These are phyloP conservation scores for Brachionichthys hirsutus DNA, from an alignment of 2,113 vertebrate species.

Conservation along the genomic window DNA sequence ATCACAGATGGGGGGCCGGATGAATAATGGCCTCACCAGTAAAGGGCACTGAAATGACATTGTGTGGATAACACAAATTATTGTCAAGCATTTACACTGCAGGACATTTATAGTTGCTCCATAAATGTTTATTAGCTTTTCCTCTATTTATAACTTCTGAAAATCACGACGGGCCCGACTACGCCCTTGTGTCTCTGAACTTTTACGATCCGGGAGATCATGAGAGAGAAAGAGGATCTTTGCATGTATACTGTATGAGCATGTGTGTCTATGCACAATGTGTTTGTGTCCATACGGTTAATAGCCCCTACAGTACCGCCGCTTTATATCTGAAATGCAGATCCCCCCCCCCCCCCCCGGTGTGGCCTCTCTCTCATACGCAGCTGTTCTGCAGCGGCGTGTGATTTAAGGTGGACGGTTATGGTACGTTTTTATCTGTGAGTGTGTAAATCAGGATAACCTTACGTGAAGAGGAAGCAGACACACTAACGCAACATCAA, in stretches of 20 bases:
- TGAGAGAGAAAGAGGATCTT: conserved; percentile 50
- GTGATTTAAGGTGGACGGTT: conserved; percentile 79
- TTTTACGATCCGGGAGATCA: conserved; percentile 70
- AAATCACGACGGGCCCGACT: conserved; percentile 68
- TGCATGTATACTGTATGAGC: conserved; percentile 39
- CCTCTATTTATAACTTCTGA: conserved; percentile 81
- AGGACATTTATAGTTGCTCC: conserved; percentile 73
- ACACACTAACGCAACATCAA: conserved; percentile 34
- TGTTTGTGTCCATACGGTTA: conserved; percentile 1
- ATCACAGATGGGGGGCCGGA: conserved; percentile 20
- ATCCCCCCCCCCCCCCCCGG: neutral
- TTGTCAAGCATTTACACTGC: conserved; percentile 74
- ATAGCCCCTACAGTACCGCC: conserved; percentile 8
- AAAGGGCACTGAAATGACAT: conserved; percentile 77
- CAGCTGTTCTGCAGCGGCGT: conserved; percentile 25
- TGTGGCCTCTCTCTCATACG: neutral
- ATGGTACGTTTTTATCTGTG: conserved; percentile 81
- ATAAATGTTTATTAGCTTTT: conserved; percentile 83
- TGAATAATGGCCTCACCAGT: conserved; percentile 65
- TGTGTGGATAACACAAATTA: conserved; percentile 75
- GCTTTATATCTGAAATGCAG: conserved; percentile 22
- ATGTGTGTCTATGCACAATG: neutral
- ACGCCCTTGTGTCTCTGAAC: conserved; percentile 64
- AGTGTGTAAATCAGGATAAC: conserved; percentile 79
- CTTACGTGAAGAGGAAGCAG: conserved; percentile 77